Evolutionary conservation across 2,888 invertebrate genomes (phyloP).

Genomic region (Argyresthia goedartella): DNA sequence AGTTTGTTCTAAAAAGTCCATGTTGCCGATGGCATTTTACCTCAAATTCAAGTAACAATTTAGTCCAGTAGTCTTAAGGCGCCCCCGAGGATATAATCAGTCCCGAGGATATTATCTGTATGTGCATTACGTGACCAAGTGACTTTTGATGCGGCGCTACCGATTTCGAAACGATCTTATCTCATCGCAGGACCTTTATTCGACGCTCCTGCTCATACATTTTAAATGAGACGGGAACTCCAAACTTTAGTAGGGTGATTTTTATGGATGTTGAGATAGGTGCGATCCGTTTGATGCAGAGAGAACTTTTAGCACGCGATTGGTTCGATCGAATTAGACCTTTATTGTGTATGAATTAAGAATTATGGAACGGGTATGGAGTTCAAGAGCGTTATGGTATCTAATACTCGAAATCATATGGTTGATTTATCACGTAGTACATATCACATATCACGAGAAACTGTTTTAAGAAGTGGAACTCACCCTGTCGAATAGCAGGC

Average conservation of each 20-base stretch:
- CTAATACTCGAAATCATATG: too few species aligned
- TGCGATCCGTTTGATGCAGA: neutral
- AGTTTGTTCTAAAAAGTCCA: neutral
- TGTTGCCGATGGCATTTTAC: neutral
- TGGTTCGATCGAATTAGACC: too few species aligned
- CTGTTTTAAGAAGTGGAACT: constrained; percentile 23
- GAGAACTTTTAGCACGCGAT: neutral
- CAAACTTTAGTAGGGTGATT: neutral
- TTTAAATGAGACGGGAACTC: constrained; percentile 41
- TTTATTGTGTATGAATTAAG: too few species aligned
- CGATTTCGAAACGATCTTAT: neutral
- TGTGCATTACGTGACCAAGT: constrained; percentile 46
- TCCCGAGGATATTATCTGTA: constrained; percentile 44
- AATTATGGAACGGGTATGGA: too few species aligned
- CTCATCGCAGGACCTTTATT: constrained; percentile 22
- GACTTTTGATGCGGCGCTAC: constrained; percentile 48
- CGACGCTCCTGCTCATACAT: constrained; percentile 53
- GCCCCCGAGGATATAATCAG: constrained; percentile 36
- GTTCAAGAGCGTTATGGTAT: too few species aligned
- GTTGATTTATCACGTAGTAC: neutral
- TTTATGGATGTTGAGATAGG: neutral
- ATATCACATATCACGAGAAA: neutral
- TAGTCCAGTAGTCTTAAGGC: constrained; percentile 33
- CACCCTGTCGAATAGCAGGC: constrained; percentile 88
- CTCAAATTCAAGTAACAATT: constrained; percentile 24